These are phyloP conservation scores for Acipenser ruthenus DNA, from an alignment of 2,797 vertebrate species.

Conservation along the genomic window DNA sequence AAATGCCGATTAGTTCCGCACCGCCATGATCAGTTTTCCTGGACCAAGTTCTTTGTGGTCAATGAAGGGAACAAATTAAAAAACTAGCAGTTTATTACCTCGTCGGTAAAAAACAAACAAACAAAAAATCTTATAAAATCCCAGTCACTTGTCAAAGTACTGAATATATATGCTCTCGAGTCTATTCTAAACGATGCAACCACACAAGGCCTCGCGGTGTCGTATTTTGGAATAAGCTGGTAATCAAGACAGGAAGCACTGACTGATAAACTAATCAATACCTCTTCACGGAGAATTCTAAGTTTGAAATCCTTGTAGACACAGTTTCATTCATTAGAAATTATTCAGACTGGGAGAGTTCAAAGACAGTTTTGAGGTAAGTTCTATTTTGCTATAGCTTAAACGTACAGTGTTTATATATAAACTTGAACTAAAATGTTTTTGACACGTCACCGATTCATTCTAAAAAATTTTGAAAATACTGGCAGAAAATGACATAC, in stretches of 20 bases:
- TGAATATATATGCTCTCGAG: not conserved
- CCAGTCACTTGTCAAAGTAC: not conserved
- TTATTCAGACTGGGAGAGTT: no score
- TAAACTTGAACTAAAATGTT: no score
- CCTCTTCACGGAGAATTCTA: constrained; percentile 42
- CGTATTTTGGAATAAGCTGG: not conserved
- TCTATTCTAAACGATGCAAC: not conserved
- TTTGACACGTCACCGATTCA: no score
- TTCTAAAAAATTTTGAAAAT: no score
- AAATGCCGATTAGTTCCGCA: constrained; percentile 7
- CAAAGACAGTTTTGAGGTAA: no score
- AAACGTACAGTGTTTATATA: no score
- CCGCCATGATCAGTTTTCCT: not conserved
- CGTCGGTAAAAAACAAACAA: constrained; percentile 3
- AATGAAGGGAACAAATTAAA: constrained; percentile 8
- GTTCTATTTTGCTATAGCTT: no score
- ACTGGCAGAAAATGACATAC: no score
- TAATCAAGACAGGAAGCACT: constrained; percentile 26
- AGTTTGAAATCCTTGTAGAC: not conserved
- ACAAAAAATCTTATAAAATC: not conserved
- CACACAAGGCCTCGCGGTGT: not conserved
- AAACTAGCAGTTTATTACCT: constrained; percentile 8
- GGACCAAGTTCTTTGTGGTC: constrained; percentile 2
- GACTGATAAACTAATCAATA: constrained; percentile 51
- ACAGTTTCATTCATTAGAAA: no score